Conservation (phyloP, 2,113 vertebrate species). For the Sigmodon hispidus region DNA sequence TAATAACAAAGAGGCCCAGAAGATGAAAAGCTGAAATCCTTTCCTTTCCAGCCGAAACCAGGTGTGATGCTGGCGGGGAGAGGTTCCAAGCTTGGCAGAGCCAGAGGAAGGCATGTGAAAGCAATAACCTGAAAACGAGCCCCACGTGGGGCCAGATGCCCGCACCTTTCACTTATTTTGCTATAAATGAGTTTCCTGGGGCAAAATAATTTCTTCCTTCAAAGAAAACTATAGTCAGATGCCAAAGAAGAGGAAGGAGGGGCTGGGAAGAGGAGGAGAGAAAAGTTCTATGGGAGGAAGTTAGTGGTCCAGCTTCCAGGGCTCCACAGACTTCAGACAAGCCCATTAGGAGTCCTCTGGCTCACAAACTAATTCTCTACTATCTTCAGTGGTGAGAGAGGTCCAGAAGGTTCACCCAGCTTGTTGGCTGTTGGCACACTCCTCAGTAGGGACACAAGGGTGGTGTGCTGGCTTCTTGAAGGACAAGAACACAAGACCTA, state of each 20-base stretch:
- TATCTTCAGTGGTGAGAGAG: neutral
- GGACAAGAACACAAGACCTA: neutral
- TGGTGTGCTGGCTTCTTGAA: neutral
- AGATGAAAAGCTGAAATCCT: conserved; percentile 88
- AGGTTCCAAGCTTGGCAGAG: neutral
- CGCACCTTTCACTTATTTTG: conserved; percentile 81
- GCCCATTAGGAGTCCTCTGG: neutral
- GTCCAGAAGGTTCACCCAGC: neutral
- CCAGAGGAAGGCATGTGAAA: conserved; percentile 84
- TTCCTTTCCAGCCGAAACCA: conserved; percentile 81
- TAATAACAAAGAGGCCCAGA: conserved; percentile 83
- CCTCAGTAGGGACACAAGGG: neutral
- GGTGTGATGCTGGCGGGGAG: conserved; percentile 84
- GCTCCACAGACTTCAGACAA: conserved; percentile 40
- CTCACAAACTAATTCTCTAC: conserved; percentile 71
- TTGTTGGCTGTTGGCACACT: too few species aligned
- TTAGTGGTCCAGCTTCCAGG: neutral
- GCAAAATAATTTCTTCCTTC: conserved; percentile 77
- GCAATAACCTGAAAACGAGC: conserved; percentile 88
- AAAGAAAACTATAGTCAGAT: conserved; percentile 63
- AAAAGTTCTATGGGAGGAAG: neutral
- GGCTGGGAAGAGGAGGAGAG: conserved; percentile 53
- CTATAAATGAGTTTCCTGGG: conserved; percentile 90
- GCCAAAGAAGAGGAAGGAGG: conserved; percentile 82
- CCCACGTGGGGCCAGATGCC: conserved; percentile 88